Percentiles rank a stretch among this genome's conserved stretches.
Evolutionary conservation across 2,888 invertebrate genomes (phyloP).

Genomic region (Polietes domitor): DNA sequence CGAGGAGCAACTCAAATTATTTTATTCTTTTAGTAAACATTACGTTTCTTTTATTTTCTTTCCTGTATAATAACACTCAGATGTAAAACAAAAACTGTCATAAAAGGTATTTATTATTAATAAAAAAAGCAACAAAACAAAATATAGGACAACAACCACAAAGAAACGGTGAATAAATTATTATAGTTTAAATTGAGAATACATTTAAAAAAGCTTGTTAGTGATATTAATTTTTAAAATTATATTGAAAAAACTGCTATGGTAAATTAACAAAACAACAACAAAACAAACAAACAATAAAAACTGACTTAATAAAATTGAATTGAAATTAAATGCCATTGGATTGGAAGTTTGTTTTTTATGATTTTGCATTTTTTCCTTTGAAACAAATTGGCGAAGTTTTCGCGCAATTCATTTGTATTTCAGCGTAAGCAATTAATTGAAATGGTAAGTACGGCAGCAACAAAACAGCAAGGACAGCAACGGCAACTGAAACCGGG

Average conservation of each 20-base stretch:
- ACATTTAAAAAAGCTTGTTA: slow-evolving; percentile 77
- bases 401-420: background rate
- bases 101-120: slow-evolving; percentile 55
- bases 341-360: slow-evolving; percentile 20
- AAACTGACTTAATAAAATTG: slow-evolving; percentile 60
- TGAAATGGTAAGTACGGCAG: slow-evolving; percentile 34
- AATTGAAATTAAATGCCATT: slow-evolving; percentile 52
- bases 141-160: background rate
- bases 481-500: background rate
- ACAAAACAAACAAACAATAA: slow-evolving; percentile 43
- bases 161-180: slow-evolving; percentile 38
- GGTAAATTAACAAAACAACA: slow-evolving; percentile 31
- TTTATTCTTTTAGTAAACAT: slow-evolving; percentile 66
- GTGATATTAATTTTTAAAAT: slow-evolving; percentile 80
- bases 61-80: slow-evolving; percentile 11
- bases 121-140: slow-evolving; percentile 42
- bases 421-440: background rate
- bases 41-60: background rate
- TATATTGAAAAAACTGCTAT: slow-evolving; percentile 53
- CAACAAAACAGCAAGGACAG: background rate
- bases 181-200: slow-evolving; percentile 67
- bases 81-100: slow-evolving; percentile 39
- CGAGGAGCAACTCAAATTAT: slow-evolving; percentile 61
- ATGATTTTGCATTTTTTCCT: background rate
- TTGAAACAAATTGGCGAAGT: background rate